These are phyloP conservation scores for Cancer borealis DNA, from an alignment of 2,888 invertebrate species.

Conservation along the genomic window DNA sequence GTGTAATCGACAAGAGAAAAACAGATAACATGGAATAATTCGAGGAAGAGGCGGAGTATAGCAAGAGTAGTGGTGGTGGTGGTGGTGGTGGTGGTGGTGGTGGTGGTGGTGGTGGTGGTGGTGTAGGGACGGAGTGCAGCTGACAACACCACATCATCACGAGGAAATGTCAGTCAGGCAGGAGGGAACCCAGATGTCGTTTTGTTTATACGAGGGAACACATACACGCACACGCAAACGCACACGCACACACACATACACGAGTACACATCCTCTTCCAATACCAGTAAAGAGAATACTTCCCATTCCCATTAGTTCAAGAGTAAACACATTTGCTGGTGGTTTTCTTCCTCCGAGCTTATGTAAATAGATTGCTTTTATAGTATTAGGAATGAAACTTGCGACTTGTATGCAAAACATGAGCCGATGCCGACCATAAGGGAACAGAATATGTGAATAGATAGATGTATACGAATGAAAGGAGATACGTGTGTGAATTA, in stretches of 20 bases:
- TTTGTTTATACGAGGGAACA: background rate
- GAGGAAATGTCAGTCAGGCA: background rate
- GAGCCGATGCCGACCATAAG: background rate
- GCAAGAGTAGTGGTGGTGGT: background rate
- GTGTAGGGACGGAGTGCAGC: background rate
- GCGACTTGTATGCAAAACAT: background rate
- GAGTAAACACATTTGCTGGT: background rate
- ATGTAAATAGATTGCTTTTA: slow-evolving; percentile 33
- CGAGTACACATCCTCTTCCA: background rate
- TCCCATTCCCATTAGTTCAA: background rate
- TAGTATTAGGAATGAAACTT: background rate
- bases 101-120: background rate
- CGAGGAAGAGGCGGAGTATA: background rate
- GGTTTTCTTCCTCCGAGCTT: background rate
- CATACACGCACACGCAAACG: background rate
- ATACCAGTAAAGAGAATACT: background rate
- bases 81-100: background rate
- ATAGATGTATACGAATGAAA: background rate
- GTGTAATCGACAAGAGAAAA: background rate
- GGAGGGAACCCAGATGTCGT: background rate
- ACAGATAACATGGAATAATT: background rate
- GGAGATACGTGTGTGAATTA: background rate
- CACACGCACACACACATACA: slow-evolving; percentile 23
- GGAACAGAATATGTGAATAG: background rate
- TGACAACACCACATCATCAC: slow-evolving; percentile 12